Percentiles rank a stretch among this genome's conserved stretches.
Evolutionary conservation across 2,888 invertebrate species (phyloP).

Genomic region (Ornithoptera alexandrae): DNA sequence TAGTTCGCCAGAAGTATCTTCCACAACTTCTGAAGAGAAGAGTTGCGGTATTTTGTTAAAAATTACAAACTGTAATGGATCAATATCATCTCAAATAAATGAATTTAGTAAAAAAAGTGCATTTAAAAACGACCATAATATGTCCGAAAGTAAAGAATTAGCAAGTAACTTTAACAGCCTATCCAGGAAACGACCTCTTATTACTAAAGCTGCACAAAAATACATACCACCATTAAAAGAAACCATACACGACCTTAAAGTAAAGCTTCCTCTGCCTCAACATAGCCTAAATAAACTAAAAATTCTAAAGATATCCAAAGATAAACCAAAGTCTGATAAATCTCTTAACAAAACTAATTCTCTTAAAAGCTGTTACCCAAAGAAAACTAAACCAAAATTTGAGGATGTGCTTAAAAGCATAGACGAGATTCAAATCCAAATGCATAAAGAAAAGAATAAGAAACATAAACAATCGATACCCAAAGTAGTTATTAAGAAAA

Average conservation of each 20-base stretch:
- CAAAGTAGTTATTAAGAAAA: constrained; percentile 76
- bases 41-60: constrained; percentile 63
- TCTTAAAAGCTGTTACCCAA: constrained; percentile 46
- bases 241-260: constrained; percentile 63
- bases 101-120: constrained; percentile 43
- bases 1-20: constrained; percentile 73
- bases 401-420: constrained; percentile 77
- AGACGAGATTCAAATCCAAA: constrained; percentile 71
- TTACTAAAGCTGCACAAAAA: constrained; percentile 76
- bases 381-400: constrained; percentile 73
- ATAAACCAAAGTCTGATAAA: constrained; percentile 50
- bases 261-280: constrained; percentile 68
- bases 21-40: constrained; percentile 72
- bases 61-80: constrained; percentile 67
- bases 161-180: constrained; percentile 42
- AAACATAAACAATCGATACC: constrained; percentile 63
- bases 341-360: constrained; percentile 41
- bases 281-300: constrained; percentile 67
- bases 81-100: constrained; percentile 62
- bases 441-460: constrained; percentile 64
- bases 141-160: constrained; percentile 62
- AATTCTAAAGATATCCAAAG: constrained; percentile 66
- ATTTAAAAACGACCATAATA: constrained; percentile 54
- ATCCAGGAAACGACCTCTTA: constrained; percentile 54
- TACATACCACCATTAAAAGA: constrained; percentile 74